Percentiles rank a stretch among this genome's conserved stretches.
phyloP scores from a whole-genome alignment of 2,797 vertebrate species.

The Clarias laeviceps region DNA sequence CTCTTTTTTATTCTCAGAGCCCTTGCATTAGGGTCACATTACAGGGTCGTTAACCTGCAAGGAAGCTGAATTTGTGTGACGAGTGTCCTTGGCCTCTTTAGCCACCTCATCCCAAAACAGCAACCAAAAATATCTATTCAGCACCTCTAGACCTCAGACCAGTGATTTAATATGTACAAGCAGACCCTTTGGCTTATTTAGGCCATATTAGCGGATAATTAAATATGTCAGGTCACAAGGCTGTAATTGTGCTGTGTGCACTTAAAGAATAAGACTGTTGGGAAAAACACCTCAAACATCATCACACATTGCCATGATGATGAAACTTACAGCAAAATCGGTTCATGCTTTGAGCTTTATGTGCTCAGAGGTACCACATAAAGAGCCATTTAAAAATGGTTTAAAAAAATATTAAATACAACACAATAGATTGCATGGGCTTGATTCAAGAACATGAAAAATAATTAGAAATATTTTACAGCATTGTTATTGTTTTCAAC shows the following conservation, averaged over 20 bases:
- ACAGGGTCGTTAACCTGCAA: background rate
- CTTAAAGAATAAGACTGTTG: background rate
- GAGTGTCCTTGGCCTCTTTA: background rate
- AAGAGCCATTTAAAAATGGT: background rate
- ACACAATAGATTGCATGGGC: background rate
- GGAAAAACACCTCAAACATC: background rate
- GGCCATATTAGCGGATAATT: constrained; percentile 1
- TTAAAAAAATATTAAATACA: background rate
- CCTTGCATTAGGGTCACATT: background rate
- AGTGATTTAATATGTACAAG: background rate
- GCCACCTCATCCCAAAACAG: background rate
- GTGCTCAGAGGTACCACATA: background rate
- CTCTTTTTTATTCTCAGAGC: background rate
- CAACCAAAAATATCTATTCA: background rate
- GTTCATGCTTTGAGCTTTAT: background rate
- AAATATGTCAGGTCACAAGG: background rate
- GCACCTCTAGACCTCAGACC: background rate
- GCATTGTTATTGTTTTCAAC: background rate
- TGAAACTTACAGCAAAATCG: background rate
- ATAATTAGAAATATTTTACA: background rate
- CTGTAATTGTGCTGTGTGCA: background rate
- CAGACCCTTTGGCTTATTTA: background rate
- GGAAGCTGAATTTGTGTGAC: background rate
- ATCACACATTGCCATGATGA: background rate
- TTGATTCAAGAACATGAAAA: background rate